phyloP scores from a whole-genome alignment of 2,797 vertebrate genomes.

The Alca torda region DNA sequence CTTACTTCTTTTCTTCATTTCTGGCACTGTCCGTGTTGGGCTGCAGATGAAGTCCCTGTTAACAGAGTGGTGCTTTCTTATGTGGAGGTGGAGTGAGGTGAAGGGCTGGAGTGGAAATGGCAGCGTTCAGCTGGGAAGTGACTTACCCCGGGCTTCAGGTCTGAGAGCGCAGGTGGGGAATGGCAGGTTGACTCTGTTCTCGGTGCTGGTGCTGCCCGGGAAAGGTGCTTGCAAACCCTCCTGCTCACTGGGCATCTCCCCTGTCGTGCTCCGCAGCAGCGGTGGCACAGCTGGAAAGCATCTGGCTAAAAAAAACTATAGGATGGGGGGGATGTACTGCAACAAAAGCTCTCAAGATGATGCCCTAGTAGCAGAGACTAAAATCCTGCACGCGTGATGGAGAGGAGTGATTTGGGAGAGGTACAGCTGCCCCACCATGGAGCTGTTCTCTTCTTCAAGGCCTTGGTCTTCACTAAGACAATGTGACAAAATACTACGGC shows the following conservation, averaged over 20 bases:
- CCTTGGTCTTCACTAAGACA: neutral
- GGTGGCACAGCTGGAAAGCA: neutral
- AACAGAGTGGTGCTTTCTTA: neutral
- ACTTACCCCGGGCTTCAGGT: neutral
- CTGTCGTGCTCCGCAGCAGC: accelerated
- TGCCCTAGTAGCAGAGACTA: neutral
- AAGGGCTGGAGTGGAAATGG: neutral
- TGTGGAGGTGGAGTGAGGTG: neutral
- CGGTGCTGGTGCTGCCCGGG: accelerated
- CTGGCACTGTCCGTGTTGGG: neutral
- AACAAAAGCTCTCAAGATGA: neutral
- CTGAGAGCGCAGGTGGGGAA: accelerated
- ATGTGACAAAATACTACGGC: neutral
- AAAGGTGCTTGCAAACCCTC: neutral
- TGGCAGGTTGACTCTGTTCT: neutral
- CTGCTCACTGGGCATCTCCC: neutral
- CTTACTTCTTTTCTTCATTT: neutral
- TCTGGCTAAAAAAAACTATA: neutral
- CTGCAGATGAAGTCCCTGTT: neutral
- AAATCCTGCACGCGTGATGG: accelerated
- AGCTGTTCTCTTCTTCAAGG: neutral
- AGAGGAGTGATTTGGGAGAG: neutral
- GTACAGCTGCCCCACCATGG: neutral
- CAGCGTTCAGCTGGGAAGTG: neutral
- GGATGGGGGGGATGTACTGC: neutral